Percentiles rank a stretch among this genome's conserved stretches.
Evolutionary conservation across 2,113 vertebrate species (phyloP).

Genomic region (Okapia johnstoni): DNA sequence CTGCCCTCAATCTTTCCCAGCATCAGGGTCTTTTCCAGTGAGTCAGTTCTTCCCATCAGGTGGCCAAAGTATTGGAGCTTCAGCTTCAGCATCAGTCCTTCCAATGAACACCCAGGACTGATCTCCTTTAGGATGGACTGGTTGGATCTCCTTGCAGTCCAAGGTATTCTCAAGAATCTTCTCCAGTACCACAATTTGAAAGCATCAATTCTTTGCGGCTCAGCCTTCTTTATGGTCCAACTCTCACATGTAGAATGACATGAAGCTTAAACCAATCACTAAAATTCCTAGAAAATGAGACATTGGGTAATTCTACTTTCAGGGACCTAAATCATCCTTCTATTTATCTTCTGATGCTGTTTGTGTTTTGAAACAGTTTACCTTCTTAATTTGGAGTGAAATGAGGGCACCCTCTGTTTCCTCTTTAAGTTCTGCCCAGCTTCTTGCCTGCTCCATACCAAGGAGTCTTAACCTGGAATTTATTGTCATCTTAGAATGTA

Average conservation of each 20-base stretch:
- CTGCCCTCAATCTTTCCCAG: neutral
- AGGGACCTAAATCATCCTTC: neutral
- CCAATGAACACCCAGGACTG: neutral
- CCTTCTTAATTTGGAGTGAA: conserved; percentile 3
- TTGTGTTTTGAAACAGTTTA: neutral
- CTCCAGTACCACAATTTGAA: neutral
- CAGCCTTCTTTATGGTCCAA: neutral
- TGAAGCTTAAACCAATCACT: neutral
- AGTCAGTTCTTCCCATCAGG: neutral
- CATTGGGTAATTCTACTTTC: neutral
- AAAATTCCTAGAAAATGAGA: neutral
- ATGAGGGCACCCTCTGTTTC: neutral
- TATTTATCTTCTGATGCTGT: neutral
- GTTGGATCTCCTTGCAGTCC: neutral
- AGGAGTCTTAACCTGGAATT: neutral
- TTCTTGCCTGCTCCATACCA: neutral
- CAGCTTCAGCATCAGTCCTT: neutral
- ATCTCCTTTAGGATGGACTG: neutral
- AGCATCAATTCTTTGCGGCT: neutral
- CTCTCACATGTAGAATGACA: neutral
- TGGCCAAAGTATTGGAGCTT: neutral
- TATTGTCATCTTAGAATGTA: conserved; percentile 4
- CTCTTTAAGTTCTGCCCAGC: neutral
- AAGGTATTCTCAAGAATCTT: neutral
- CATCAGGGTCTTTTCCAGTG: neutral